Conservation (phyloP, 2,113 vertebrate species). For the Lanius ludovicianus region DNA sequence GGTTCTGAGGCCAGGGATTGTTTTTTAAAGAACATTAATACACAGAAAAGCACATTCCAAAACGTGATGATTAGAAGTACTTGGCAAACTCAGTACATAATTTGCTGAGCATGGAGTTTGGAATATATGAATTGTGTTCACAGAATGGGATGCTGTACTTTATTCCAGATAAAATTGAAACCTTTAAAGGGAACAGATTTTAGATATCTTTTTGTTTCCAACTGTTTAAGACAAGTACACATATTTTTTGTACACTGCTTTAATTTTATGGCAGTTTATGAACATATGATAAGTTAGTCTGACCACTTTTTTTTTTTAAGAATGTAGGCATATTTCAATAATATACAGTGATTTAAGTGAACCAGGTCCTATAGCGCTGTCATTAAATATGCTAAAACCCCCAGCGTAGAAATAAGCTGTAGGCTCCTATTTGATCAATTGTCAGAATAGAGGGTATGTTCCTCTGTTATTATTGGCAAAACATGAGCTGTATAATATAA, state of each 20-base stretch:
- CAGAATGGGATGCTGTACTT: not conserved
- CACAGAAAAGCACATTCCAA: not conserved
- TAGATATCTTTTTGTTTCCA: not conserved
- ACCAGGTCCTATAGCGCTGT: not conserved
- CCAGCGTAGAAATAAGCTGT: not conserved
- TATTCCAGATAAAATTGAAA: not conserved
- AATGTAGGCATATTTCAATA: not conserved
- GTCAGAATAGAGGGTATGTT: not conserved
- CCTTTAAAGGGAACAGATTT: not conserved
- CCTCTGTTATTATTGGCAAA: constrained; percentile 4
- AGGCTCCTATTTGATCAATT: not conserved
- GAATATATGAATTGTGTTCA: not conserved
- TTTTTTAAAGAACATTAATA: constrained; percentile 1
- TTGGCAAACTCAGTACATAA: not conserved
- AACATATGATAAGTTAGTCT: not conserved
- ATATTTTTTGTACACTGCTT: not conserved
- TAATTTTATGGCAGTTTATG: not conserved
- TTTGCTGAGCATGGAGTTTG: not conserved
- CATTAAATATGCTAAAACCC: not conserved
- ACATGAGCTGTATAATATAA: not conserved
- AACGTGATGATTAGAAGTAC: not conserved
- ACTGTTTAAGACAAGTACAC: not conserved
- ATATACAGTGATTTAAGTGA: not conserved
- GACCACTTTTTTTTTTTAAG: not conserved
- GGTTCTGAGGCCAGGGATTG: not conserved